phyloP scores from a whole-genome alignment of 2,888 invertebrate genomes.

The Villa cingulata region DNA sequence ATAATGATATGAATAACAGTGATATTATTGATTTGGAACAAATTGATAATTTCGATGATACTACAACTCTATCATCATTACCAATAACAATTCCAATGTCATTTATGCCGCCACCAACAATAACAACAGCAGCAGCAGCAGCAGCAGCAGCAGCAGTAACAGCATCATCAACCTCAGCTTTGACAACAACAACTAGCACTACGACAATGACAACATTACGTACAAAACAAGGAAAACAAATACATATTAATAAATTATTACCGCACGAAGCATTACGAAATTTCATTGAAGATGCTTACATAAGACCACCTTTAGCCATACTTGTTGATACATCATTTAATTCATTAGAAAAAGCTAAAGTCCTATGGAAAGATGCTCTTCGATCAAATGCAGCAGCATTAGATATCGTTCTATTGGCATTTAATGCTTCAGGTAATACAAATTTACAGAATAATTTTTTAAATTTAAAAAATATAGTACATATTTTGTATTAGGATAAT shows the following conservation, averaged over 20 bases:
- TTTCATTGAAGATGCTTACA: slow-evolving; percentile 35
- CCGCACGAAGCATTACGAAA: slow-evolving; percentile 34
- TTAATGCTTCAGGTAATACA: slow-evolving; percentile 30
- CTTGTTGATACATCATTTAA: slow-evolving; percentile 32
- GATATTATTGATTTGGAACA: slow-evolving; percentile 1
- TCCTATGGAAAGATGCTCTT: slow-evolving; percentile 31
- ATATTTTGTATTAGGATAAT: no score
- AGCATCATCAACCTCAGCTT: slow-evolving; percentile 7
- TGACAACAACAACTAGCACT: neutral
- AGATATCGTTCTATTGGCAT: slow-evolving; percentile 33
- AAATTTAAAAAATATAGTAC: no score
- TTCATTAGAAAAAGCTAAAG: slow-evolving; percentile 30
- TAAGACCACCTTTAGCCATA: slow-evolving; percentile 34
- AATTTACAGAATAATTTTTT: no score
- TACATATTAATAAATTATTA: slow-evolving; percentile 20
- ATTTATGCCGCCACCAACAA: neutral
- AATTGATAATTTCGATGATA: neutral
- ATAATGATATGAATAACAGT: neutral
- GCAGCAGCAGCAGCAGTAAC: slow-evolving; percentile 11
- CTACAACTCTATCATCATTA: neutral
- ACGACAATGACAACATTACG: slow-evolving; percentile 7
- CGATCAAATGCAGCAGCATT: slow-evolving; percentile 31
- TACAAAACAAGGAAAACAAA: slow-evolving; percentile 28
- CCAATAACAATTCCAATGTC: neutral
- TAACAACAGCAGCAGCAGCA: neutral